Evolutionary conservation across 2,797 vertebrate species (phyloP).

Genomic region (Parotocinclus haroldoi): DNA sequence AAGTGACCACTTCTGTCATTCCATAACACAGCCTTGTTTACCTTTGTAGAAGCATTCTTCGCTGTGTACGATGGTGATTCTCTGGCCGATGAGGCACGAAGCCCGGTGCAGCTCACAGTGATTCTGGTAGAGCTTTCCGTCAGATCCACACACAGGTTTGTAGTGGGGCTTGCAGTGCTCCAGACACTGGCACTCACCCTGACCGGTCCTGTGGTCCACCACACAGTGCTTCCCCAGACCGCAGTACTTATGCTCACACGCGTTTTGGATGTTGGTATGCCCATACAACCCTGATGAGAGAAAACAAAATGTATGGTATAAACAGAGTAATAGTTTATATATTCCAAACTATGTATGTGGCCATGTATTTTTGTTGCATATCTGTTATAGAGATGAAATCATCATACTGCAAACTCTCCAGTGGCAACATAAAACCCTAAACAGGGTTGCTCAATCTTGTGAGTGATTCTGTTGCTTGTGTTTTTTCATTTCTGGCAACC

Average conservation of each 20-base stretch:
- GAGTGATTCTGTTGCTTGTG: too few species aligned
- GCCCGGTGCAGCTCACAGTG: slow-evolving; percentile 92
- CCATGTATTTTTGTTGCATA: too few species aligned
- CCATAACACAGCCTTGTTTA: slow-evolving; percentile 53
- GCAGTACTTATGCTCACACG: slow-evolving; percentile 92
- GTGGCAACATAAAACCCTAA: too few species aligned
- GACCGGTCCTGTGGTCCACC: slow-evolving; percentile 71
- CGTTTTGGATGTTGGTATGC: slow-evolving; percentile 62
- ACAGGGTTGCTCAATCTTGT: too few species aligned
- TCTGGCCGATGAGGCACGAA: slow-evolving; percentile 82
- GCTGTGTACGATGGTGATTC: slow-evolving; percentile 88
- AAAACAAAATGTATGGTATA: slow-evolving; percentile 1
- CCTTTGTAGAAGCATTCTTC: slow-evolving; percentile 97
- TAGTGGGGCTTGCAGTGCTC: slow-evolving; percentile 86
- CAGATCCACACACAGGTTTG: slow-evolving; percentile 92
- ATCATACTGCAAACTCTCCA: too few species aligned
- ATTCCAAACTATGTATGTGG: too few species aligned
- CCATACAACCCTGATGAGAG: slow-evolving; percentile 67
- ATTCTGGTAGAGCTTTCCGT: slow-evolving; percentile 92
- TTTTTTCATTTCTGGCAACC: too few species aligned
- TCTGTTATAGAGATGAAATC: too few species aligned
- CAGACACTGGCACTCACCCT: slow-evolving; percentile 87
- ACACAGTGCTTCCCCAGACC: slow-evolving; percentile 89
- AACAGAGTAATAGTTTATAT: too few species aligned
- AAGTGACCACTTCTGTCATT: too few species aligned